Evolutionary conservation across 2,797 vertebrate genomes (phyloP).

Genomic region (Chelmon rostratus): DNA sequence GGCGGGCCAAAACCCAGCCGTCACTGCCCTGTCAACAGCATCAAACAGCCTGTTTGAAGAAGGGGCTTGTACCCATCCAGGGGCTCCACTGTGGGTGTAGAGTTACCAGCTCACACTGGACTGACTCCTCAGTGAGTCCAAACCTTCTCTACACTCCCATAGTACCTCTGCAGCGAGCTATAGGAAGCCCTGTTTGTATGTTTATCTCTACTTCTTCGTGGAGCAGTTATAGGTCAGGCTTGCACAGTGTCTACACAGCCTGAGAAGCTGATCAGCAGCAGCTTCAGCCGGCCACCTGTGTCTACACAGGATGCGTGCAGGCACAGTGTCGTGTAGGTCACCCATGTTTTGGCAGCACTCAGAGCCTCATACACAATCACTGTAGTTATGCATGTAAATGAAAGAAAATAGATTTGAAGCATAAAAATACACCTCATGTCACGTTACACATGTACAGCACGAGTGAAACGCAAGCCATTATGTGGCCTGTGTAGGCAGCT

Average conservation of each 20-base stretch:
- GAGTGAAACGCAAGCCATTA: not conserved
- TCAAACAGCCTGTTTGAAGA: conserved; percentile 85
- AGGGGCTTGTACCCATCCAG: conserved; percentile 72
- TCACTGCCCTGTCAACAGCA: conserved; percentile 84
- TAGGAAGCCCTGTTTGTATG: conserved; percentile 63
- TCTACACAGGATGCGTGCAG: not conserved
- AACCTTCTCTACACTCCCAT: conserved; percentile 48
- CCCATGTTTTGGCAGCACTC: not conserved
- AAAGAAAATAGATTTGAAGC: not conserved
- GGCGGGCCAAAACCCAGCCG: conserved; percentile 71
- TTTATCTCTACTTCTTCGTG: conserved; percentile 53
- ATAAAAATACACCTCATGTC: not conserved
- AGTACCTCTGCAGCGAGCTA: conserved; percentile 52
- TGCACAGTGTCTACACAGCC: conserved; percentile 24
- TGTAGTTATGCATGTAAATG: not conserved
- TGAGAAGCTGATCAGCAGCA: not conserved
- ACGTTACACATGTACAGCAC: not conserved
- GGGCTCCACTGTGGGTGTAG: conserved; percentile 77
- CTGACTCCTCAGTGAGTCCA: conserved; percentile 61
- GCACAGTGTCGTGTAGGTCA: not conserved
- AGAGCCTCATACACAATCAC: not conserved
- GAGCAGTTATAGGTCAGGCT: conserved; percentile 60
- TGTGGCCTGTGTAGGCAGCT: not conserved
- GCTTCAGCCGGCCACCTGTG: conserved; percentile 6
- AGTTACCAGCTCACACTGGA: conserved; percentile 77